Percentiles rank a stretch among this genome's conserved stretches.
Conservation (phyloP, 1,140 invertebrate genomes). For the Venturia canescens region DNA sequence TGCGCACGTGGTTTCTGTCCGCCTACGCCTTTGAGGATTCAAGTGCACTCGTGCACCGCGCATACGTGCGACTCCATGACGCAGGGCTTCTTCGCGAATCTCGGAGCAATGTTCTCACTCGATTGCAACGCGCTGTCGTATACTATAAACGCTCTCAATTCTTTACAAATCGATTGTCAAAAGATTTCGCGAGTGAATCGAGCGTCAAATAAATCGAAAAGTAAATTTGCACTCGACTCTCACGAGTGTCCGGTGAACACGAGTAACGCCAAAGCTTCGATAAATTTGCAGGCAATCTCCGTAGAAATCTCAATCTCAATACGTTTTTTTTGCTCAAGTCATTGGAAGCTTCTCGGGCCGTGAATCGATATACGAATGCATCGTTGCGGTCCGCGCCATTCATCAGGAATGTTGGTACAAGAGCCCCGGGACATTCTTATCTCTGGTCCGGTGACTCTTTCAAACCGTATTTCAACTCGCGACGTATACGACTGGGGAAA, state of each 20-base stretch:
- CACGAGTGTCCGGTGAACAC: background rate
- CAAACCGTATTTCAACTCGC: background rate
- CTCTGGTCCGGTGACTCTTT: background rate
- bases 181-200: background rate
- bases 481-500: constrained; percentile 11
- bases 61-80: background rate
- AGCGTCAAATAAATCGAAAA: background rate
- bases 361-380: background rate
- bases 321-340: background rate
- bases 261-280: too few relatives aligned
- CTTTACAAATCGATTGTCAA: background rate
- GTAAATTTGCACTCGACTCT: background rate
- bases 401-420: background rate
- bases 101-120: background rate
- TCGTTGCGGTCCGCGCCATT: constrained; percentile 1
- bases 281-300: too few relatives aligned
- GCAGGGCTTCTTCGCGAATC: background rate
- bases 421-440: constrained; percentile 35
- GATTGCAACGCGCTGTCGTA: background rate
- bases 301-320: constrained; percentile 4
- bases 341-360: background rate
- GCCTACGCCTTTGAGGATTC: constrained; percentile 47
- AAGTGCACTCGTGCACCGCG: constrained; percentile 41
- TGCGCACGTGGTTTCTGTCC: constrained; percentile 44
- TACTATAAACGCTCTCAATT: background rate